Conservation (phyloP, 2,888 invertebrate genomes). For the Endotricha flammealis region DNA sequence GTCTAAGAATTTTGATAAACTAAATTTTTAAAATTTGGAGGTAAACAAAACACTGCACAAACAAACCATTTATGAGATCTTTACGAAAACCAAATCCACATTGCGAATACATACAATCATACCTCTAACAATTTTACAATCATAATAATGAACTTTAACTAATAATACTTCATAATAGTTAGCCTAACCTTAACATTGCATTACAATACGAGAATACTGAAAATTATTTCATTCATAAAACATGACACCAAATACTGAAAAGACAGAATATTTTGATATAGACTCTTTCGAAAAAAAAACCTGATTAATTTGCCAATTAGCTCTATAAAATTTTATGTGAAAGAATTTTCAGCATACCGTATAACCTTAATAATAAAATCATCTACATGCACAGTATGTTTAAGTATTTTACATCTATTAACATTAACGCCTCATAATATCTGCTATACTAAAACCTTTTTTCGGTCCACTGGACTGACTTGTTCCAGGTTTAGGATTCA, state of each 20-base stretch:
- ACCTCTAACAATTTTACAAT: conserved; percentile 55
- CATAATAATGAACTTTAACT: conserved; percentile 48
- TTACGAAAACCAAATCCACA: conserved; percentile 76
- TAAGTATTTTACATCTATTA: too few relatives aligned
- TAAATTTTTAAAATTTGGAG: conserved; percentile 71
- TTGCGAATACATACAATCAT: conserved; percentile 63
- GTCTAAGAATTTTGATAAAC: conserved; percentile 44
- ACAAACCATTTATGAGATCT: conserved; percentile 78
- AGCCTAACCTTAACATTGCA: conserved; percentile 3
- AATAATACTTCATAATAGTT: conserved; percentile 63
- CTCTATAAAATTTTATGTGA: too few relatives aligned
- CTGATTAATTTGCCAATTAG: too few relatives aligned
- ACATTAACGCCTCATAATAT: conserved; percentile 90
- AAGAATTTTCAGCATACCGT: too few relatives aligned
- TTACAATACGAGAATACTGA: neutral
- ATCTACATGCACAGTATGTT: too few relatives aligned
- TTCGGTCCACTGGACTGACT: conserved; percentile 82
- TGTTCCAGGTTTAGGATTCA: conserved; percentile 71
- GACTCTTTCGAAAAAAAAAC: too few relatives aligned
- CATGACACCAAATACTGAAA: too few relatives aligned
- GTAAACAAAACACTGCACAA: conserved; percentile 78
- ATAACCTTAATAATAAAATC: too few relatives aligned
- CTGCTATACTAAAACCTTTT: conserved; percentile 93
- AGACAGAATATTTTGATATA: too few relatives aligned
- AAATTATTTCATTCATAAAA: too few relatives aligned